Base-by-base conservation (phyloP, 64 coral and sea anemone genomes). In the Stichodactyla helianthus region DNA sequence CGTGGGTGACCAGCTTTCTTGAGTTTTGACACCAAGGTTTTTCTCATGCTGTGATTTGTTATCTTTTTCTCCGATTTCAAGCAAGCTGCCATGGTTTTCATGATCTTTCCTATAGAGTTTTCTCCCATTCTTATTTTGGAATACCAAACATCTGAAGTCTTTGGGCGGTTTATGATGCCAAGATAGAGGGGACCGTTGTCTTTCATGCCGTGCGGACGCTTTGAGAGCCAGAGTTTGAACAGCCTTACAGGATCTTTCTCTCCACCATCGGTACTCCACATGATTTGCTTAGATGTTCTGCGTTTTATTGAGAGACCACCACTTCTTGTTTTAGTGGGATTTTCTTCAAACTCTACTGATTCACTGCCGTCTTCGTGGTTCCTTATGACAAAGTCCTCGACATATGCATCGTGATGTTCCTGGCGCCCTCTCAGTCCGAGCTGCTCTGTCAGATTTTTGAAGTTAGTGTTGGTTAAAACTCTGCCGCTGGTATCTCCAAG, bases 401-500 rank as follows among this genome's bases (percentile, higher is more conserved):
- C 62, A 7, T 55, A 54, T 18, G 23, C 25, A 6, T 51, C 44
- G 63, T 54, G 74, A 17, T 86, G 85, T 14, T 86, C 51, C 64
- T 86, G 59, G n/a, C 84, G 65, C 74, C 63, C n/a, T n/a, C n/a
- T n/a, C n/a, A n/a, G n/a, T n/a, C n/a, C n/a, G n/a, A n/a, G n/a
- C n/a, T n/a, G n/a, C 51, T 86, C 67, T 8, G 51, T 71, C 25
- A 86, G 26, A 50, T 86, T 86, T 10, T 86, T 82, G 31, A 90
- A 90, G 28, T 90, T 90, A 16, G 83, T 84, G 78, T 86, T 93
- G 28, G 87, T 89, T 52, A 93, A 52, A 10, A 87, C 87, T 71
- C 10, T 53, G 16, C 82, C 87, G 67, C 80, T 86, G 60, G 18
- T 59, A 55, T 93, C 74, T 7, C 92, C 92, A 0, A 93, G 17